Evolutionary conservation across 2,113 vertebrate genomes (phyloP), one percentile per base, ranked within the genome.

Genomic region (Hucho hucho): DNA sequence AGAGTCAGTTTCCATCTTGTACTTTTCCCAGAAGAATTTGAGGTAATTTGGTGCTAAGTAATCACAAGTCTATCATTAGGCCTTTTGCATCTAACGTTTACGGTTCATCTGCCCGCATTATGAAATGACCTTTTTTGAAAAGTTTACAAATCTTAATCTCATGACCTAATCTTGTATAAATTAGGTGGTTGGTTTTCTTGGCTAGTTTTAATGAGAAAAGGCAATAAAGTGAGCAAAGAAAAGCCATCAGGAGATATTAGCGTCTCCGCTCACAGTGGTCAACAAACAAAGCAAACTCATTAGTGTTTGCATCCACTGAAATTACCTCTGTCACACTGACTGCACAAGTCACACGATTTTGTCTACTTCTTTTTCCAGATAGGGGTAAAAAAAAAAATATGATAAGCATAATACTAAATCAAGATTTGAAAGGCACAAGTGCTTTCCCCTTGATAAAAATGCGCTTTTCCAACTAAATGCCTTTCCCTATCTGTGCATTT

Each of bases 231-330:
- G 25, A 29, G 64, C 4, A 16, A 29, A 65, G 37, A 12, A 28
- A 65, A 65, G 64, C 64, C 29, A 65, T 65, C 37, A 43, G 70
- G 9, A 12, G 26, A n/a, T 58, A 65, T 72, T 72, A 72, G 9
- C 18, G 20, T 63, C 59, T 63, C 6, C 24, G 56, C 53, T 61
- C 32, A 29, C 20, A 24, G 67, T 64, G 71, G 66, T 32, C 72
- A 75, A 64, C 46, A 47, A 70, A 75, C 59, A 65, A 68, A 32
- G 46, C 75, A 76, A 76, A 70, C 43, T 61, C 26, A 77, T 77
- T 65, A 70, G 64, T 47, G 26, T 22, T 64, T n/a, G 9, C 18
- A 56, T 16, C 20, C 59, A 3, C 16, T 49, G 46, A 75, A 66
- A 75, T 79, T 66, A 66, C 61, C 63, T 75, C 32, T 49, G 77